Evolutionary conservation across 2,888 invertebrate genomes (phyloP).

Genomic region (Lycaena phlaeas): DNA sequence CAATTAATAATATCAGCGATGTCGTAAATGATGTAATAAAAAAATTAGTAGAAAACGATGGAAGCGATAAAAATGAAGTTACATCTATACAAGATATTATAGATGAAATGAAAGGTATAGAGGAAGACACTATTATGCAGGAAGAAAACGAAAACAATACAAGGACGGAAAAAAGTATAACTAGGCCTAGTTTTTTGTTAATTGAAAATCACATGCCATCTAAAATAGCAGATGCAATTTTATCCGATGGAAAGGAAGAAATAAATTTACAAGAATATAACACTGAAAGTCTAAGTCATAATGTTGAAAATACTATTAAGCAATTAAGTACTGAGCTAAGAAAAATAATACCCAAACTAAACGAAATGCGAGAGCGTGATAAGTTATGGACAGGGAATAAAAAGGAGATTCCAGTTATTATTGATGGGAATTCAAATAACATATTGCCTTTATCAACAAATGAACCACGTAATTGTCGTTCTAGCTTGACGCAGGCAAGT

Average conservation of each 20-base stretch:
- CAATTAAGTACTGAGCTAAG: constrained; percentile 59
- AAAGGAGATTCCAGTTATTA: constrained; percentile 30
- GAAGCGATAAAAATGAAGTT: constrained; percentile 29
- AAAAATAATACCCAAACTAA: constrained; percentile 63
- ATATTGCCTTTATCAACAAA: constrained; percentile 24
- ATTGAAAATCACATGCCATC: constrained; percentile 48
- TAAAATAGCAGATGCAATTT: constrained; percentile 72
- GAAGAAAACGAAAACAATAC: constrained; percentile 53
- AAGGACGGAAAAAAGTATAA: constrained; percentile 53
- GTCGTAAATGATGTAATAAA: constrained; percentile 67
- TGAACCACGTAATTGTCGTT: constrained; percentile 7
- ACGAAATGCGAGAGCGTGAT: constrained; percentile 62
- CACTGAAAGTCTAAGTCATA: constrained; percentile 48
- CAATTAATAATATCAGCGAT: constrained; percentile 66
- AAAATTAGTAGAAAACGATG: constrained; percentile 51
- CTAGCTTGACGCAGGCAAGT: constrained; percentile 11
- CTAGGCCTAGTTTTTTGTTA: constrained; percentile 60
- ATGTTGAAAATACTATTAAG: constrained; percentile 61
- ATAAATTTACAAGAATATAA: constrained; percentile 57
- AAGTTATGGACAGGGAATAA: constrained; percentile 46
- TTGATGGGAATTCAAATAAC: constrained; percentile 56
- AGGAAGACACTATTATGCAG: constrained; percentile 36
- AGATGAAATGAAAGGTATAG: constrained; percentile 15
- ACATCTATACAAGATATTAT: constrained; percentile 18
- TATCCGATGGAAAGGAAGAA: constrained; percentile 74